Conservation (phyloP, 1,140 invertebrate genomes). For the Drosophila bocqueti region DNA sequence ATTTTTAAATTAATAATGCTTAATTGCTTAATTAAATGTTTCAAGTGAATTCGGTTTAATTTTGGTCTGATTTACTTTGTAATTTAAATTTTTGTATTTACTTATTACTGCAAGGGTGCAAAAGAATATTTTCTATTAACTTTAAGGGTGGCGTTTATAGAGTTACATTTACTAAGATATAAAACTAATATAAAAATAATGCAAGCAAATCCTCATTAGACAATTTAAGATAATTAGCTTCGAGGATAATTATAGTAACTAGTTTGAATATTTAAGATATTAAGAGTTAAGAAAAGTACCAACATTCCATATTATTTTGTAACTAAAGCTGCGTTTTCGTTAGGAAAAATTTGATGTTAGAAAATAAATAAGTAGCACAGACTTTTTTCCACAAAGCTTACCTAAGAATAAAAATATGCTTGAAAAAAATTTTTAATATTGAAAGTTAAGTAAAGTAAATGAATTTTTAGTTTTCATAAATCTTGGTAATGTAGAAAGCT, state of each 20-base stretch:
- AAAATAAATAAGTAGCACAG: too few relatives aligned
- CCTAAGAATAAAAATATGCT: neutral
- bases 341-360: neutral
- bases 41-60: neutral
- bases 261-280: neutral
- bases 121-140: neutral
- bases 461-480: neutral
- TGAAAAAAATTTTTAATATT: neutral
- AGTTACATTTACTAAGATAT: too few relatives aligned
- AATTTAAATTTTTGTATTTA: neutral
- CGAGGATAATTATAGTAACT: too few relatives aligned
- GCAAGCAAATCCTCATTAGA: too few relatives aligned
- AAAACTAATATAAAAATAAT: too few relatives aligned
- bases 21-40: conserved; percentile 8
- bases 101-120: neutral
- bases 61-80: neutral
- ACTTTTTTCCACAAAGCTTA: too few relatives aligned
- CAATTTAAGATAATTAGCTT: too few relatives aligned
- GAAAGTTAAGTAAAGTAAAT: neutral
- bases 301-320: neutral
- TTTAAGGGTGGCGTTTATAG: too few relatives aligned
- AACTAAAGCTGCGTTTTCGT: neutral
- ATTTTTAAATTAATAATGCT: conserved; percentile 14
- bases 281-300: too few relatives aligned
- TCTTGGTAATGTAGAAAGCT: neutral